phyloP scores from a whole-genome alignment of 1,140 invertebrate genomes.

The Periplaneta americana region DNA sequence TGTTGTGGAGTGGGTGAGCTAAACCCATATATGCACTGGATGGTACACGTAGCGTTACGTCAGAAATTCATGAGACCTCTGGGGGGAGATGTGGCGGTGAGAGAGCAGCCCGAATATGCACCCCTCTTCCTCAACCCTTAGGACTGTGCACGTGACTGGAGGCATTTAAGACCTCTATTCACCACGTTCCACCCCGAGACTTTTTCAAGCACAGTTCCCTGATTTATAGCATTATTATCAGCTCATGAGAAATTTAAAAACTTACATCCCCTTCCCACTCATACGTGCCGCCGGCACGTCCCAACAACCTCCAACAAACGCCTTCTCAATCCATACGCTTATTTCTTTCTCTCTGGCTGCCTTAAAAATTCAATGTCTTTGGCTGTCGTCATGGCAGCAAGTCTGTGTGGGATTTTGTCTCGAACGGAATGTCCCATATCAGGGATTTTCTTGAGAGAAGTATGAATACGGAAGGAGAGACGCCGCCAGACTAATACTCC shows the following conservation, averaged over 20 bases:
- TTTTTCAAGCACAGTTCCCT: background rate
- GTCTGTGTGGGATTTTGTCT: background rate
- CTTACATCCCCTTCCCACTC: background rate
- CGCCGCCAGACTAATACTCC: too few relatives aligned
- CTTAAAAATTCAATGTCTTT: background rate
- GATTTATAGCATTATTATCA: slow-evolving; percentile 5
- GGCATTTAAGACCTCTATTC: slow-evolving; percentile 6
- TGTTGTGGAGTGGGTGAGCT: background rate
- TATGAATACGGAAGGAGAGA: background rate
- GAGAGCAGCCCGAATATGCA: background rate
- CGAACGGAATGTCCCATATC: background rate
- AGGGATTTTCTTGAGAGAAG: background rate
- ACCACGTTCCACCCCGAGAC: background rate
- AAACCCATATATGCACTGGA: background rate
- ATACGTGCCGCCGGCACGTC: background rate
- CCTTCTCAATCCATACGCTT: background rate
- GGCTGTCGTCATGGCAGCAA: background rate
- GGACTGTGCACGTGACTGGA: background rate
- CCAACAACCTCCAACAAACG: background rate
- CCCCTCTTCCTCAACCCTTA: background rate
- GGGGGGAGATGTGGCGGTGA: background rate
- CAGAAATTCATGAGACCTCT: slow-evolving; percentile 9
- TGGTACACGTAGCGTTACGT: background rate
- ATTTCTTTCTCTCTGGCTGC: background rate
- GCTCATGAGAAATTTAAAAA: slow-evolving; percentile 11